Evolutionary conservation across 2,797 vertebrate genomes (phyloP).

Genomic region (Vireo griseus): DNA sequence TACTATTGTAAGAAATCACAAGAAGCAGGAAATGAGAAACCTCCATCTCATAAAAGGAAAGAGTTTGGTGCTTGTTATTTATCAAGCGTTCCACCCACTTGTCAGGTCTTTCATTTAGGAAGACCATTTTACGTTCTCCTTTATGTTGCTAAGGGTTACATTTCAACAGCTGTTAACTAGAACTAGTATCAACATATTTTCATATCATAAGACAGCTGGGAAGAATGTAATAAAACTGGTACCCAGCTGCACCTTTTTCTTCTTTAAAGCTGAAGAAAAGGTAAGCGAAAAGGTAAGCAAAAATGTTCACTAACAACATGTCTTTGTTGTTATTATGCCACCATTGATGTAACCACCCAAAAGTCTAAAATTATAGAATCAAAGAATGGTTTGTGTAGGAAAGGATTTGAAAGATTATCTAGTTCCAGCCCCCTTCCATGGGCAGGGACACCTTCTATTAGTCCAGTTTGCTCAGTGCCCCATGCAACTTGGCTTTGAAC

Average conservation of each 20-base stretch:
- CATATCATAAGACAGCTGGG: background rate
- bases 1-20: background rate
- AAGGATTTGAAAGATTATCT: background rate
- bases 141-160: background rate
- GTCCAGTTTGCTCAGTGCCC: background rate
- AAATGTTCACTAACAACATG: background rate
- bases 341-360: background rate
- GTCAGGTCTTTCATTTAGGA: background rate
- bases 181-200: background rate
- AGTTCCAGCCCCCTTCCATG: background rate
- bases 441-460: background rate
- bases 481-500: background rate
- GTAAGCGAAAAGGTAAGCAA: background rate
- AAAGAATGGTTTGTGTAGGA: background rate
- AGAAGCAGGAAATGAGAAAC: constrained; percentile 36
- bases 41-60: constrained; percentile 3
- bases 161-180: background rate
- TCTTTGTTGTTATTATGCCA: background rate
- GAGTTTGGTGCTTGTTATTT: background rate
- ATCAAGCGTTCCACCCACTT: background rate
- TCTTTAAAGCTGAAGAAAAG: background rate
- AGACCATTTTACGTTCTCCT: background rate
- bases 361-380: background rate
- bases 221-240: background rate
- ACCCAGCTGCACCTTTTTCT: background rate